Evolutionary conservation across 2,888 invertebrate species (phyloP).

Genomic region (Hypsopygia costalis): DNA sequence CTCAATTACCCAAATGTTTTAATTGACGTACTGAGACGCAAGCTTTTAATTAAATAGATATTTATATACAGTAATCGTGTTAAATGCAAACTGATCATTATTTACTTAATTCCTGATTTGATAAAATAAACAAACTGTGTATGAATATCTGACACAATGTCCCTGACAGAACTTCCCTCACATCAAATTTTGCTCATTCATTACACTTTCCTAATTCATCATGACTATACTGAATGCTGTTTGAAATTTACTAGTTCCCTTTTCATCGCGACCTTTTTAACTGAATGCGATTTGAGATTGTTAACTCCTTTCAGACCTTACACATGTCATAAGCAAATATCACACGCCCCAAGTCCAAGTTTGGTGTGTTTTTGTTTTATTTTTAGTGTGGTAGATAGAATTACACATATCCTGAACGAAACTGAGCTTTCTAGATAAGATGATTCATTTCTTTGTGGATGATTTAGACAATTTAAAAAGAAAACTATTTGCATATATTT

Average conservation of each 20-base stretch:
- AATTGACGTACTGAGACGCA: constrained; percentile 48
- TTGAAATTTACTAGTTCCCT: too few species aligned
- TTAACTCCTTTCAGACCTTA: constrained; percentile 24
- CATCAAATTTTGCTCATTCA: constrained; percentile 11
- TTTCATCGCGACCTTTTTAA: constrained; percentile 26
- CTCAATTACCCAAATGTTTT: neutral
- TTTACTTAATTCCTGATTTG: neutral
- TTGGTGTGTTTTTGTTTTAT: constrained; percentile 27
- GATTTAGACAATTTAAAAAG: neutral
- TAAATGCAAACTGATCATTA: neutral
- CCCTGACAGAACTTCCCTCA: constrained; percentile 9
- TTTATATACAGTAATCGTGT: constrained; percentile 19
- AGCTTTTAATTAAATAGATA: constrained; percentile 43
- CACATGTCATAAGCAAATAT: constrained; percentile 36
- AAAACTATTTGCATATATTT: constrained; percentile 12
- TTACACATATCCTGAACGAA: constrained; percentile 69
- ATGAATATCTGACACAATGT: constrained; percentile 21
- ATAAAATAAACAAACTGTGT: constrained; percentile 25
- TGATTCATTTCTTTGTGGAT: constrained; percentile 65
- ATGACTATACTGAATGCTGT: neutral
- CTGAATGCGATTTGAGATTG: constrained; percentile 33
- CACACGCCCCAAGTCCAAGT: constrained; percentile 24
- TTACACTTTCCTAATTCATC: constrained; percentile 5
- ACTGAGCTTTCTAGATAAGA: constrained; percentile 67
- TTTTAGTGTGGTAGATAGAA: constrained; percentile 51